Percentiles rank a stretch among this genome's conserved stretches.
These are phyloP conservation scores for Anolis carolinensis DNA, from an alignment of 2,113 vertebrate species.

Conservation along the genomic window DNA sequence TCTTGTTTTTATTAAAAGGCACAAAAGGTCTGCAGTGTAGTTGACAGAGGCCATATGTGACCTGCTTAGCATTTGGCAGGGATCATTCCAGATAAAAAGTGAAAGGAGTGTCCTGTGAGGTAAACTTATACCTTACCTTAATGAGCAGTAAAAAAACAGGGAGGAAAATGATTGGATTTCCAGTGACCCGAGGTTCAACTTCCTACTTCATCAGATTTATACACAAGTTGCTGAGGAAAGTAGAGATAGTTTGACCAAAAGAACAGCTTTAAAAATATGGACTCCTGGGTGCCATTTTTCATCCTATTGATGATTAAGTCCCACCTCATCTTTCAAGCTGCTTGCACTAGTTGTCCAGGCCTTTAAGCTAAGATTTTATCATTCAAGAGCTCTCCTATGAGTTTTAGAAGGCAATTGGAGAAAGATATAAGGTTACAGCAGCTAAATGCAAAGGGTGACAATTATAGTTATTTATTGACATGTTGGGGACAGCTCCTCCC, in stretches of 20 bases:
- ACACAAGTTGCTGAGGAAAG: constrained; percentile 44
- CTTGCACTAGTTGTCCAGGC: constrained; percentile 16
- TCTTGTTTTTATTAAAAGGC: constrained; percentile 68
- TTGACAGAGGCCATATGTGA: constrained; percentile 74
- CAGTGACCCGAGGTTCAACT: constrained; percentile 67
- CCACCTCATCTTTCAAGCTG: constrained; percentile 21
- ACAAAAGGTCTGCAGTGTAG: constrained; percentile 67
- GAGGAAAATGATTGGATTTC: constrained; percentile 66
- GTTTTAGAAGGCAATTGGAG: not conserved
- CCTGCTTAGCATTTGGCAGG: constrained; percentile 53
- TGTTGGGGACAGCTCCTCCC: not conserved
- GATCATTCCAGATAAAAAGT: constrained; percentile 60
- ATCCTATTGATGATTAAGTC: constrained; percentile 13
- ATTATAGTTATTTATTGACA: not conserved
- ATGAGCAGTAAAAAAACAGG: constrained; percentile 52
- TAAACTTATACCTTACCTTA: constrained; percentile 73
- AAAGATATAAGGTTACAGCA: not conserved
- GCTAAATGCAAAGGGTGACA: not conserved
- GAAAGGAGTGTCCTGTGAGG: constrained; percentile 65
- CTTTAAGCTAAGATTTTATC: constrained; percentile 10
- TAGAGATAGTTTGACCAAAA: constrained; percentile 35
- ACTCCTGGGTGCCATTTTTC: constrained; percentile 23
- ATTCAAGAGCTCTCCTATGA: not conserved
- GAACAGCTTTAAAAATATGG: constrained; percentile 22
- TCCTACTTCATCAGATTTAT: constrained; percentile 53